Evolutionary conservation across 2,113 vertebrate genomes (phyloP).

Genomic region (Phalacrocorax pelagicus): DNA sequence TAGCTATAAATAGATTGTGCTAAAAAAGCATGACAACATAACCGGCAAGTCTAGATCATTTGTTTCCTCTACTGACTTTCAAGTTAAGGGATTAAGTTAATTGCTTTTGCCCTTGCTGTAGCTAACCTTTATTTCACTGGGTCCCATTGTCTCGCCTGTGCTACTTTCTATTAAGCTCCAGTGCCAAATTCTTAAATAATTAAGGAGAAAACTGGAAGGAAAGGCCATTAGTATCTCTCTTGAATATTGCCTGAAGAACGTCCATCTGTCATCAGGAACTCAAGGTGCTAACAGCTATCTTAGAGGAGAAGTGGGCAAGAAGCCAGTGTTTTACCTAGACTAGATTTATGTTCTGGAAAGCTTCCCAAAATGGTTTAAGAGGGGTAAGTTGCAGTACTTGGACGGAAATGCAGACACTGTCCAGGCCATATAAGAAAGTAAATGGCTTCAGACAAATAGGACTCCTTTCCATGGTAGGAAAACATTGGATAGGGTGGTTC

Average conservation of each 20-base stretch:
- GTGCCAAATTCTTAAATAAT: neutral
- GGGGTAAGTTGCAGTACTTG: neutral
- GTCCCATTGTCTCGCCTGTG: neutral
- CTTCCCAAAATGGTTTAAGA: neutral
- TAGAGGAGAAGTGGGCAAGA: neutral
- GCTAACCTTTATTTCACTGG: neutral
- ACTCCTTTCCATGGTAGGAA: neutral
- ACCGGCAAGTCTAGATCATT: neutral
- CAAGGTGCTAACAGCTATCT: neutral
- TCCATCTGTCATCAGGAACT: neutral
- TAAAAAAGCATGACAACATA: neutral
- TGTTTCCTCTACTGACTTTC: neutral
- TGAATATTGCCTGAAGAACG: neutral
- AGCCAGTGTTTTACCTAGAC: neutral
- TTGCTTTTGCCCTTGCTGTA: neutral
- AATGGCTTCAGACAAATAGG: neutral
- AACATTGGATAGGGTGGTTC: neutral
- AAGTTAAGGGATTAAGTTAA: neutral
- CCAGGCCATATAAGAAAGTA: neutral
- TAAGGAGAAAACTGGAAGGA: neutral
- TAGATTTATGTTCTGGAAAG: neutral
- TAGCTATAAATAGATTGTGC: neutral
- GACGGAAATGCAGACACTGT: neutral
- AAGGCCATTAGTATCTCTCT: neutral
- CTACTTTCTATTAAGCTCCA: neutral